Conservation (phyloP, 1,140 invertebrate genomes). For the Diorhabda sublineata region DNA sequence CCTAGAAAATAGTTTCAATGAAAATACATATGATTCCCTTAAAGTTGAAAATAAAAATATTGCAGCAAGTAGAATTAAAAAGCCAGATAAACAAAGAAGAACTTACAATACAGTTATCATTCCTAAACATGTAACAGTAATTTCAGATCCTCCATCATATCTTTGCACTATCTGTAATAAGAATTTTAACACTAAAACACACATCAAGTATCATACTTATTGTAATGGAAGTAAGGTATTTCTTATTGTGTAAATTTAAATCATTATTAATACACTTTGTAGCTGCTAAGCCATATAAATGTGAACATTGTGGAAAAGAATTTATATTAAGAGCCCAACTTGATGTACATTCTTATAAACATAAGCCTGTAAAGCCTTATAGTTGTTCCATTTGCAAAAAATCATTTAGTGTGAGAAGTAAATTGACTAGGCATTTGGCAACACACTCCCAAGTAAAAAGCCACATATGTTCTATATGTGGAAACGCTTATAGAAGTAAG, state of each 20-base stretch:
- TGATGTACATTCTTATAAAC: slow-evolving; percentile 40
- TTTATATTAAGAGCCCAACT: slow-evolving; percentile 44
- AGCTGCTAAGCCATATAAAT: slow-evolving; percentile 46
- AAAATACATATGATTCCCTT: neutral
- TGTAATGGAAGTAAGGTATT: slow-evolving; percentile 39
- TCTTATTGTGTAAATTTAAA: neutral
- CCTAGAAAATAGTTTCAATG: slow-evolving; percentile 8
- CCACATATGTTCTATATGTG: slow-evolving; percentile 47
- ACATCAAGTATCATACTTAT: slow-evolving; percentile 44
- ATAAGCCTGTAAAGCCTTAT: slow-evolving; percentile 41
- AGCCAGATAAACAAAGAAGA: slow-evolving; percentile 23
- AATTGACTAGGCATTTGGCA: slow-evolving; percentile 41
- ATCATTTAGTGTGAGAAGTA: slow-evolving; percentile 39
- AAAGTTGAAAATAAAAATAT: slow-evolving; percentile 14
- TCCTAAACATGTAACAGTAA: slow-evolving; percentile 36
- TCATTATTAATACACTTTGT: slow-evolving; percentile 27
- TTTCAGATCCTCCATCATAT: slow-evolving; percentile 32
- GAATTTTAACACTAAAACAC: slow-evolving; percentile 39
- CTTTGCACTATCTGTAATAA: slow-evolving; percentile 44
- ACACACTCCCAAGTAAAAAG: slow-evolving; percentile 37
- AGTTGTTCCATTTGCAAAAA: slow-evolving; percentile 41
- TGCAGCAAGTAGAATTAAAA: slow-evolving; percentile 4
- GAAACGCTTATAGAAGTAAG: slow-evolving; percentile 48
- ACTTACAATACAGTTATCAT: slow-evolving; percentile 29
- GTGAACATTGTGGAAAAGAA: slow-evolving; percentile 40